phyloP scores from a whole-genome alignment of 2,797 vertebrate species.

The Etheostoma perlongum region DNA sequence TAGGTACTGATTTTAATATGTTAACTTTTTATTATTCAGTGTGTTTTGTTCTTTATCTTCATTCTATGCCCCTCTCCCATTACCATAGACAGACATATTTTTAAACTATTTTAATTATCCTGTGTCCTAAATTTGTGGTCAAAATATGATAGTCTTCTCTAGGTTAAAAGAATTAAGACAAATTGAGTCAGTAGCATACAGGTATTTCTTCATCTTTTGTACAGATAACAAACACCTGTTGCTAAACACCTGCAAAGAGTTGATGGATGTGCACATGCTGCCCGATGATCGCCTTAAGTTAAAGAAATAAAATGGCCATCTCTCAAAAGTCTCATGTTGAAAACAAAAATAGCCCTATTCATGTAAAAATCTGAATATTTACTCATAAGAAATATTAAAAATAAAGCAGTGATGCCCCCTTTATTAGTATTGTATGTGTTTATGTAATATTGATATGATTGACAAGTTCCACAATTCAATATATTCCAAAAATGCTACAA shows the following conservation, averaged over 20 bases:
- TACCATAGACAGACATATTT: too few species aligned
- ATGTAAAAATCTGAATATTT: neutral
- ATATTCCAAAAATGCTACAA: constrained; percentile 22
- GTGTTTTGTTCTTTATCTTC: too few species aligned
- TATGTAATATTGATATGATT: constrained; percentile 56
- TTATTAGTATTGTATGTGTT: constrained; percentile 37
- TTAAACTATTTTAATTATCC: too few species aligned
- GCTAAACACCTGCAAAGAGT: neutral
- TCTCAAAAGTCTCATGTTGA: neutral
- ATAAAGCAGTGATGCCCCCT: neutral
- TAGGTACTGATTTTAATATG: too few species aligned
- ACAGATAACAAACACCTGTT: neutral
- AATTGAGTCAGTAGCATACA: too few species aligned
- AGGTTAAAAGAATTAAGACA: too few species aligned
- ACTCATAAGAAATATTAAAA: constrained; percentile 4
- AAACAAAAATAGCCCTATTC: neutral
- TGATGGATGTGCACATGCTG: too few species aligned
- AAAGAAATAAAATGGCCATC: neutral
- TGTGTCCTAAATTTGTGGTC: too few species aligned
- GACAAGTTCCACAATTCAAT: constrained; percentile 30
- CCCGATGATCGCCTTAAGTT: neutral
- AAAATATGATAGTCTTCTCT: too few species aligned
- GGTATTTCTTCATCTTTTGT: neutral
- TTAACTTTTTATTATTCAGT: too few species aligned
- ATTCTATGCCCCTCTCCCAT: too few species aligned